These are phyloP conservation scores for Rhyacophila evoluta DNA, from an alignment of 2,888 invertebrate species.

Conservation along the genomic window DNA sequence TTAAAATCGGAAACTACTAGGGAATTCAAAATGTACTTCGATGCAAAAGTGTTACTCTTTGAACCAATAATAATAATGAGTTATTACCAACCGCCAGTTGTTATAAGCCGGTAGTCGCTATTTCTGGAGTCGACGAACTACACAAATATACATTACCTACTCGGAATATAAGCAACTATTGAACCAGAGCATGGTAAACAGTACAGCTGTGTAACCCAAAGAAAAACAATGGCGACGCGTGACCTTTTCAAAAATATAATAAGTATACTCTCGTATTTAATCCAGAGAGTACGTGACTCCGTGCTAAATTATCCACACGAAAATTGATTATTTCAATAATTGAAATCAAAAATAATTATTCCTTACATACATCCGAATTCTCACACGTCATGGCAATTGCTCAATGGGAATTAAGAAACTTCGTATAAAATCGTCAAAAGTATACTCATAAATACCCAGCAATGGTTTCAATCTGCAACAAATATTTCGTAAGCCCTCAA, in stretches of 20 bases:
- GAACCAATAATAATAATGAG: neutral
- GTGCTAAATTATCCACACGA: neutral
- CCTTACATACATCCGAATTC: no score
- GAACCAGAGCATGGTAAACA: neutral
- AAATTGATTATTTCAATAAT: no score
- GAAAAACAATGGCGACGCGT: neutral
- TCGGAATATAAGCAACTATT: neutral
- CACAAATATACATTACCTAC: neutral
- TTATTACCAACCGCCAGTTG: slow-evolving; percentile 4
- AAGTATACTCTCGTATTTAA: no score
- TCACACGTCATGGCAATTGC: no score
- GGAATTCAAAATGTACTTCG: no score
- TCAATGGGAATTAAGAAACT: no score
- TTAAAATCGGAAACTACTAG: no score
- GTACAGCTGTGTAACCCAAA: neutral
- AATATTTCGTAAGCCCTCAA: no score
- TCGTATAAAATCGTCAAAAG: no score
- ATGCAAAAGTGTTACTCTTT: neutral
- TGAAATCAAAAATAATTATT: no score
- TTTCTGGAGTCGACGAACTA: neutral
- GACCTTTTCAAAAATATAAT: neutral
- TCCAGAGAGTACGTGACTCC: neutral
- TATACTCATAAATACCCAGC: no score
- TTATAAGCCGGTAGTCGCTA: slow-evolving; percentile 8
- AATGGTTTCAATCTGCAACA: no score